Evolutionary conservation across 64 coral and sea anemone genomes (phyloP).

Genomic region (Montipora capricornis): DNA sequence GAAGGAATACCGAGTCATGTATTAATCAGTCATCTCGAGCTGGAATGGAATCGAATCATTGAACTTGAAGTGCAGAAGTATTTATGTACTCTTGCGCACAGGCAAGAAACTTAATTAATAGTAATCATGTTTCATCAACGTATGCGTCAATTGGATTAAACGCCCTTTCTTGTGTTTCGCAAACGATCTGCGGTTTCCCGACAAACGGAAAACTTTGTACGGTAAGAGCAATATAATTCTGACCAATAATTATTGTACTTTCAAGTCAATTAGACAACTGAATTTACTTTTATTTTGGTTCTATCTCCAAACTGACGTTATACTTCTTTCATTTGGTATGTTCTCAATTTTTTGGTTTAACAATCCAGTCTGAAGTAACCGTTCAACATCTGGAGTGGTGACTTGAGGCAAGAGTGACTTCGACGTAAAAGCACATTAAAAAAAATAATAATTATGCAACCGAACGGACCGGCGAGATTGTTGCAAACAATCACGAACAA

Average conservation of each 20-base stretch:
- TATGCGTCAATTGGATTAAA: background rate
- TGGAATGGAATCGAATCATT: too few relatives aligned
- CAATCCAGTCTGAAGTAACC: slow-evolving; percentile 9
- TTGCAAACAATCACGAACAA: too few relatives aligned
- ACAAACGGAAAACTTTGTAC: background rate
- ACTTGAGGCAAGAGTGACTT: too few relatives aligned
- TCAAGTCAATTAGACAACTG: background rate
- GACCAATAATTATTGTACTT: background rate
- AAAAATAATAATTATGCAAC: too few relatives aligned
- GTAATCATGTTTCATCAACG: background rate
- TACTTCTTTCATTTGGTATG: slow-evolving; percentile 7
- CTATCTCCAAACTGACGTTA: background rate
- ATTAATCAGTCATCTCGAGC: too few relatives aligned
- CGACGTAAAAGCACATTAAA: too few relatives aligned
- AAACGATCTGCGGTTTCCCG: background rate
- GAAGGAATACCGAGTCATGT: background rate
- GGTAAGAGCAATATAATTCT: background rate
- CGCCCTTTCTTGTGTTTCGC: background rate
- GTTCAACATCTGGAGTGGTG: background rate
- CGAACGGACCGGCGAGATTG: too few relatives aligned
- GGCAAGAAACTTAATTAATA: background rate
- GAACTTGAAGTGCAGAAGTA: background rate
- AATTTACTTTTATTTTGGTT: background rate
- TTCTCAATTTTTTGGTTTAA: background rate
- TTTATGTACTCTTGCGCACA: background rate